Evolutionary conservation across 2,797 vertebrate genomes (phyloP).

Genomic region (Liasis olivaceus): DNA sequence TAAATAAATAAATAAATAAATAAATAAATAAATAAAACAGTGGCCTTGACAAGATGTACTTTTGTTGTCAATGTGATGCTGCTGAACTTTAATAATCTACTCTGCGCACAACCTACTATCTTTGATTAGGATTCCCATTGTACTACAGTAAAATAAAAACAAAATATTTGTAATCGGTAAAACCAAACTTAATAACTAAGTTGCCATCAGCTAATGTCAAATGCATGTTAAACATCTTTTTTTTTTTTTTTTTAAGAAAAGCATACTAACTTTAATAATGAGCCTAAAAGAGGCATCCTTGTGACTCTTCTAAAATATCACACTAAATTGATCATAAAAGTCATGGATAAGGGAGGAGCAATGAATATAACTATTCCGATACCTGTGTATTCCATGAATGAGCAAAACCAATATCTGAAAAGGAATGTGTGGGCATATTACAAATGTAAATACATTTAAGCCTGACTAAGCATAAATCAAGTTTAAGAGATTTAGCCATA

Average conservation of each 20-base stretch:
- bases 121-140: neutral
- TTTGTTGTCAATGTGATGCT: neutral
- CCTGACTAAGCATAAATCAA: neutral
- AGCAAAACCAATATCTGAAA: neutral
- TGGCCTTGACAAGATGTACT: neutral
- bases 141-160: neutral
- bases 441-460: too few species aligned
- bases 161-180: neutral
- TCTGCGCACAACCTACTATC: neutral
- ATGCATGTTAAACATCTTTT: neutral
- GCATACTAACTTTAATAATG: neutral
- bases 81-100: neutral
- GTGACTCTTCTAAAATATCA: neutral
- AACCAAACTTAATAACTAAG: neutral
- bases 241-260: neutral
- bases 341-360: neutral
- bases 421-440: neutral
- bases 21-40: neutral
- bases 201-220: neutral
- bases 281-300: neutral
- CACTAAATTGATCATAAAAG: neutral
- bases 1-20: too few species aligned
- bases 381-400: neutral
- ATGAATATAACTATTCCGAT: neutral
- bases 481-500: neutral